Percentiles rank a stretch among this genome's conserved stretches.
These are phyloP conservation scores for Lagodon rhomboides DNA, from an alignment of 2,797 vertebrate species.

Conservation along the genomic window DNA sequence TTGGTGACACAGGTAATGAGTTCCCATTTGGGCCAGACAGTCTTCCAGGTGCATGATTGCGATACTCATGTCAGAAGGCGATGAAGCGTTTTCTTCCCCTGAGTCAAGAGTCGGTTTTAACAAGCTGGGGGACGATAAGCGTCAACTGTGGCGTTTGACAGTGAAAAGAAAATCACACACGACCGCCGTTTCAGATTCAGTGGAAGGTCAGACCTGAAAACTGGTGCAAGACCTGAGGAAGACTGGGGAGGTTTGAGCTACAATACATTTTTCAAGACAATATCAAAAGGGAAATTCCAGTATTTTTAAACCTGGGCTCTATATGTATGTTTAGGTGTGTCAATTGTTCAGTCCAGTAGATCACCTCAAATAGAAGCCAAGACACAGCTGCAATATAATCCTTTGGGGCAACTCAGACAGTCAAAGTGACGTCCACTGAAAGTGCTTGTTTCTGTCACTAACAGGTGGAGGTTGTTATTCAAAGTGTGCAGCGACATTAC, in stretches of 20 bases:
- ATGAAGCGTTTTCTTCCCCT: constrained; percentile 59
- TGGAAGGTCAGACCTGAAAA: not conserved
- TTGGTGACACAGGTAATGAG: constrained; percentile 80
- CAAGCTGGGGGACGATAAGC: constrained; percentile 52
- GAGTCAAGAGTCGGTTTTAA: constrained; percentile 63
- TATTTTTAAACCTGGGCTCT: too few species aligned
- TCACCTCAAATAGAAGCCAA: too few species aligned
- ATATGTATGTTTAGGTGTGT: too few species aligned
- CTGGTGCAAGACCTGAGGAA: not conserved
- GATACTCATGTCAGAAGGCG: constrained; percentile 57
- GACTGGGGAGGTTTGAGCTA: not conserved
- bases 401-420: too few species aligned
- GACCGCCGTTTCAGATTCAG: not conserved
- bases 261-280: not conserved
- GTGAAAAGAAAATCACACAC: constrained; percentile 19
- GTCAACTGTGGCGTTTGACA: constrained; percentile 49
- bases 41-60: constrained; percentile 73
- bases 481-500: too few species aligned
- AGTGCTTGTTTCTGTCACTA: too few species aligned
- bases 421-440: too few species aligned
- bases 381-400: too few species aligned
- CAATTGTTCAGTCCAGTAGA: too few species aligned
- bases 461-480: too few species aligned
- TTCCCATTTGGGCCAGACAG: constrained; percentile 62
- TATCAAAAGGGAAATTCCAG: not conserved